A percentile compares a stretch with the other conserved stretches of the same genome.
These are phyloP conservation scores for Ctenochaetus hawaiiensis DNA, from an alignment of 2,797 vertebrate genomes.

Conservation along the genomic window DNA sequence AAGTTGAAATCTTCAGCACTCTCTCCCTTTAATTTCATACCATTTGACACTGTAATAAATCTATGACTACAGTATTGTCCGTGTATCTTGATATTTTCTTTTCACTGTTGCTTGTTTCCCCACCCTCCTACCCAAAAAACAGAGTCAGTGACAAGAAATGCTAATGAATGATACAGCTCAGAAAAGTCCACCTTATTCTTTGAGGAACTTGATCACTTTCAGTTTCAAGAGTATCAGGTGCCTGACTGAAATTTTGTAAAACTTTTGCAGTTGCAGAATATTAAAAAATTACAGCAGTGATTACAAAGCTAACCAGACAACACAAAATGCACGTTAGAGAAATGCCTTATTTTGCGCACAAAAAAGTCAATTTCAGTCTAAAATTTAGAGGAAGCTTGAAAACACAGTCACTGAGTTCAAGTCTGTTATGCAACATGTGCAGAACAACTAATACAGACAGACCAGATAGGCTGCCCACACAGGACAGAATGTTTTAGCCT, in stretches of 20 bases:
- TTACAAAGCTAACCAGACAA: background rate
- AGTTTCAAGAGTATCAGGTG: background rate
- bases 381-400: slow-evolving; percentile 17
- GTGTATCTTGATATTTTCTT: slow-evolving; percentile 8
- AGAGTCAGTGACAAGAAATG: background rate
- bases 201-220: slow-evolving; percentile 19
- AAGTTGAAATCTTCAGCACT: background rate
- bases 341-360: slow-evolving; percentile 30
- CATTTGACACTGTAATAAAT: background rate
- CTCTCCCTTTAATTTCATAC: background rate
- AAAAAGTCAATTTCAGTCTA: slow-evolving; percentile 24
- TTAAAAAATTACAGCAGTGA: slow-evolving; percentile 6
- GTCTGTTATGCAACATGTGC: slow-evolving; percentile 15
- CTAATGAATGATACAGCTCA: background rate
- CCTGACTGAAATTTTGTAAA: slow-evolving; percentile 6
- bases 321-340: background rate
- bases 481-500: slow-evolving; percentile 49
- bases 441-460: slow-evolving; percentile 39
- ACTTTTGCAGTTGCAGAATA: background rate
- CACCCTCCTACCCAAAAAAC: background rate
- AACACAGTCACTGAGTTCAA: background rate
- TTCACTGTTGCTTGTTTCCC: background rate
- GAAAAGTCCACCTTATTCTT: slow-evolving; percentile 4
- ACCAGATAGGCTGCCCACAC: slow-evolving; percentile 16
- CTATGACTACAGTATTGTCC: background rate